phyloP scores from a whole-genome alignment of 2,113 vertebrate genomes.

The Plectropomus leopardus region DNA sequence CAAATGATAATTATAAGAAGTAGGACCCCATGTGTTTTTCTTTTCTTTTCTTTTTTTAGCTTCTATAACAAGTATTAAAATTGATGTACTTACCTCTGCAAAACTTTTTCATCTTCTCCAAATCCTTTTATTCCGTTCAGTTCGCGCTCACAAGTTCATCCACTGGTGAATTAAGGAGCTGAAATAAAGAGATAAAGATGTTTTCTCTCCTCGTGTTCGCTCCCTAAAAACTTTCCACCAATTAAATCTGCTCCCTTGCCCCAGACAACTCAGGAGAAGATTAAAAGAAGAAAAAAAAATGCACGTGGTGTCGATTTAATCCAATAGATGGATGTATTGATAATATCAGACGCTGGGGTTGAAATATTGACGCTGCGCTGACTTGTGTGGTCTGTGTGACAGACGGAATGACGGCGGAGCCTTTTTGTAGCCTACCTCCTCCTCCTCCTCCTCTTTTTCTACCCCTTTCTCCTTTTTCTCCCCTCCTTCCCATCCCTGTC shows the following conservation, averaged over 20 bases:
- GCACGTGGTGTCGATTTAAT: slow-evolving; percentile 50
- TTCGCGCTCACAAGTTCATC: slow-evolving; percentile 50
- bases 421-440: slow-evolving; percentile 81
- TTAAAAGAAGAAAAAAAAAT: not conserved
- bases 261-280: slow-evolving; percentile 1
- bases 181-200: slow-evolving; percentile 32
- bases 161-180: slow-evolving; percentile 12
- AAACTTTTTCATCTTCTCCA: slow-evolving; percentile 66
- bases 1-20: not conserved
- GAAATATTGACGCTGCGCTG: slow-evolving; percentile 63
- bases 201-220: slow-evolving; percentile 11
- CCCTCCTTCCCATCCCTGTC: slow-evolving; percentile 49
- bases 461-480: slow-evolving; percentile 45
- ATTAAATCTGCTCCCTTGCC: not conserved
- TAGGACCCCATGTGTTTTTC: not conserved
- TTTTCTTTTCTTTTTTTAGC: slow-evolving; percentile 7
- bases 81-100: slow-evolving; percentile 65
- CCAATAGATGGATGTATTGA: not conserved
- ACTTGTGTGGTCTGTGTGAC: slow-evolving; percentile 81
- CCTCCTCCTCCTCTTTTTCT: slow-evolving; percentile 52
- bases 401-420: slow-evolving; percentile 80
- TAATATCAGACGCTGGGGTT: slow-evolving; percentile 21
- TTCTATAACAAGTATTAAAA: slow-evolving; percentile 6
- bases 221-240: slow-evolving; percentile 26
- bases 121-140: slow-evolving; percentile 54